A percentile compares a stretch with the other conserved stretches of the same genome.
phyloP scores from a whole-genome alignment of 2,797 vertebrate species.

The Distichodus sexfasciatus region DNA sequence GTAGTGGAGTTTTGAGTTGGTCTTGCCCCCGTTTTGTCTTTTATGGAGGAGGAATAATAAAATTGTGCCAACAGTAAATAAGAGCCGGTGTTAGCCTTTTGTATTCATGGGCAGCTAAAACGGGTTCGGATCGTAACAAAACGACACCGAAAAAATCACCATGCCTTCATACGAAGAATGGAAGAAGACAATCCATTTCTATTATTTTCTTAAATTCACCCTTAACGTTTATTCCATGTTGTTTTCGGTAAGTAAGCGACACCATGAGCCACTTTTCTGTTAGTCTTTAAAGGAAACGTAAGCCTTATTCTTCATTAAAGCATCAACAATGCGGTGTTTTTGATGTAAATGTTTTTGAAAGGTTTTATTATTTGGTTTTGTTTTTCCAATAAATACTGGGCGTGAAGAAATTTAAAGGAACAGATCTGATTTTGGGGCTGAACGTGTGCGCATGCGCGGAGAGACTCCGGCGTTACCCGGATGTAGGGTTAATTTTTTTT shows the following conservation, averaged over 20 bases:
- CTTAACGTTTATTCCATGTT: constrained; percentile 82
- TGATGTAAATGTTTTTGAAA: too few species aligned
- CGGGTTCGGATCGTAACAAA: neutral
- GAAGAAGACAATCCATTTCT: constrained; percentile 74
- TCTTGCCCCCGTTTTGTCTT: too few species aligned
- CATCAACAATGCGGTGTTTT: too few species aligned
- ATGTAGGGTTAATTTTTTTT: too few species aligned
- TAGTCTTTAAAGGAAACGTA: too few species aligned
- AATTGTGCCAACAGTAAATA: too few species aligned
- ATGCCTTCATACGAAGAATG: constrained; percentile 75
- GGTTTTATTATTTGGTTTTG: too few species aligned
- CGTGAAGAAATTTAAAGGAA: neutral
- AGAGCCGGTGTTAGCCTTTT: too few species aligned
- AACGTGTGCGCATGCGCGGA: neutral
- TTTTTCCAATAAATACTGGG: neutral
- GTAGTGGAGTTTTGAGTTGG: too few species aligned
- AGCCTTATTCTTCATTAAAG: neutral
- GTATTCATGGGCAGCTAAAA: too few species aligned
- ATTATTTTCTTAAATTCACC: constrained; percentile 83
- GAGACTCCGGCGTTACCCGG: neutral
- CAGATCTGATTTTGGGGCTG: neutral
- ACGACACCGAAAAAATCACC: constrained; percentile 37
- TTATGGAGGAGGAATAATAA: too few species aligned
- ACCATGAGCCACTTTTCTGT: too few species aligned
- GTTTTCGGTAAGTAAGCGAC: constrained; percentile 77